phyloP scores from a whole-genome alignment of 2,113 vertebrate genomes.

The Psophia crepitans region DNA sequence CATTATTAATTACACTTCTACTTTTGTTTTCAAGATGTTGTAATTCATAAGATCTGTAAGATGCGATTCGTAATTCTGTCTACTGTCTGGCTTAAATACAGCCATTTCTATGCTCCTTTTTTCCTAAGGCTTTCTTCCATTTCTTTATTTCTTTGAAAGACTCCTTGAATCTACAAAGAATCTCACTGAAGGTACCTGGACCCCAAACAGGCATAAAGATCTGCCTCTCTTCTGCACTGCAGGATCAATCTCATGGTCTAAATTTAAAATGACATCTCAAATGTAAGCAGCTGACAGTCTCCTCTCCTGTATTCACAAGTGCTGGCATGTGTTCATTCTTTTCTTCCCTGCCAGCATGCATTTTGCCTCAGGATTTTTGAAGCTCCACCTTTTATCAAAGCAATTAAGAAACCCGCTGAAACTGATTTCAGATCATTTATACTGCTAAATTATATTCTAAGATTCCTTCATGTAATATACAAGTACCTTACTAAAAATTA shows the following conservation, averaged over 20 bases:
- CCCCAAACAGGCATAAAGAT: not conserved
- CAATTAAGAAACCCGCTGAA: not conserved
- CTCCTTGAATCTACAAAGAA: not conserved
- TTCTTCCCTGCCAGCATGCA: not conserved
- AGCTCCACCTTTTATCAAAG: not conserved
- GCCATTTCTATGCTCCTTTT: not conserved
- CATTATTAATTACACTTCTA: not conserved
- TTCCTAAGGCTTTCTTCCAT: not conserved
- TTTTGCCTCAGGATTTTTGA: not conserved
- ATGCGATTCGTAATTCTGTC: not conserved
- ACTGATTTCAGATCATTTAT: not conserved
- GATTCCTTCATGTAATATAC: not conserved
- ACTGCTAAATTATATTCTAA: not conserved
- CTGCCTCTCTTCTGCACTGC: not conserved
- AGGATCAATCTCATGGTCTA: not conserved
- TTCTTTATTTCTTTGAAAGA: not conserved
- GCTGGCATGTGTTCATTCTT: not conserved
- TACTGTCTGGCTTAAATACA: not conserved
- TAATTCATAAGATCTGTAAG: not conserved
- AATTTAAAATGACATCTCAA: not conserved
- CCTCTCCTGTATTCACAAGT: not conserved
- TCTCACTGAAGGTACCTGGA: not conserved
- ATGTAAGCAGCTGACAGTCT: not conserved
- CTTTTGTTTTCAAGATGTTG: not conserved
- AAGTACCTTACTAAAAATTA: not conserved